Conservation (phyloP, 1,140 invertebrate species). For the Pygmarrhopalites habei region DNA sequence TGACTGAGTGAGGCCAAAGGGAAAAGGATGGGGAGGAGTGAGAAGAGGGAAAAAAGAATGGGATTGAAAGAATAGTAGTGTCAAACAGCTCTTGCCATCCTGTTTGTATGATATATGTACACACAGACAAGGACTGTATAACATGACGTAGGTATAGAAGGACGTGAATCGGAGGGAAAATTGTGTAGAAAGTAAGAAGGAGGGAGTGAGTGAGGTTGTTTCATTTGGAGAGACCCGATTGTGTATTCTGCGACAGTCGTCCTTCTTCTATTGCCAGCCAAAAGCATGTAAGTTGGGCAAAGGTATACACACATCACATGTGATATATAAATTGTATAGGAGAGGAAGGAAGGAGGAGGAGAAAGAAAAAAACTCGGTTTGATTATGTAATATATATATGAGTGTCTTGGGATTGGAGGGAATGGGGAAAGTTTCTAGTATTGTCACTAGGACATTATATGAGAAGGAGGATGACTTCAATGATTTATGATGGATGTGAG, state of each 20-base stretch:
- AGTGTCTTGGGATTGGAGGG: neutral
- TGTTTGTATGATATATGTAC: neutral
- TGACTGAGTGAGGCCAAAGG: neutral
- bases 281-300: no score
- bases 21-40: neutral
- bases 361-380: no score
- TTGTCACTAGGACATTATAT: slow-evolving; percentile 19
- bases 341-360: no score
- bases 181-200: no score
- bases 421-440: slow-evolving; percentile 29
- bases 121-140: no score
- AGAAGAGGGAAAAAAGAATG: neutral
- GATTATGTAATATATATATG: neutral
- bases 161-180: no score
- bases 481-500: slow-evolving; percentile 38
- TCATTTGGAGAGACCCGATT: neutral
- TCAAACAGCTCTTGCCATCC: neutral
- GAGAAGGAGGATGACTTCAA: slow-evolving; percentile 12
- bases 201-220: neutral
- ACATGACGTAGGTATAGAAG: no score
- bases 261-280: no score
- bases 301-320: no score
- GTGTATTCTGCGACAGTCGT: no score
- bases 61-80: neutral
- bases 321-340: no score